Base-by-base conservation (phyloP, 2,113 vertebrate species). In the Tetraodon nigroviridis region DNA sequence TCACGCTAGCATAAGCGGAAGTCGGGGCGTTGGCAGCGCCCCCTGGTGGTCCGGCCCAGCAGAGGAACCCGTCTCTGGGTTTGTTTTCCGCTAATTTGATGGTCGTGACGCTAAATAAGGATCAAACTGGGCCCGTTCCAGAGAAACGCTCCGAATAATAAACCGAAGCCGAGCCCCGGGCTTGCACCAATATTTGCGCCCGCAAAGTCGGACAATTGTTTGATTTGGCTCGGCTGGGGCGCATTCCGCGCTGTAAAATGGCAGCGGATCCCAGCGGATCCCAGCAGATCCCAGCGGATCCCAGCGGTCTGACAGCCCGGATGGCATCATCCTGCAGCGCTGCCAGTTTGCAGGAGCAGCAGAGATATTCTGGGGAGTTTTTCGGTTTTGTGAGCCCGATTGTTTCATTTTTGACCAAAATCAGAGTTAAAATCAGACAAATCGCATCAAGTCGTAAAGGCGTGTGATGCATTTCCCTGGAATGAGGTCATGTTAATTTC, bases 401-500 rank as follows among this genome's bases (percentile, higher is more conserved):
- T 5, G 27, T 48, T 15, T 8, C 53, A 29, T 75, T 69, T 55
- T 57, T 42, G 24, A 42, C 14, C 3, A 42, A 42, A 11, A 14
- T 13, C 14, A 3, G 40, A 42, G 40, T 7, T 42, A 42, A 15
- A 42, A 42, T 42, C 61, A 71, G 70, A 62, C 58, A 66, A 58
- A 60, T 29, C 58, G 22, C 53, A 59, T 70, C 19, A 73, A 61
- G 58, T 77, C 84, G 82, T 75, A 85, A 61, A 78, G 61, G 61
- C 42, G 55, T 22, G 29, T 53, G 59, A 64, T 52, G 44, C 60
- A 65, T 76, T 83, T 84, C 67, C 80, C 54, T 63, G 55, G 46
- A 71, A 44, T 80, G 80, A 84, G 78, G 61, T 84, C 78, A 73
- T 64, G 52, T 51, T 69, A 67, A 83, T 83, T 75, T 75, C 64